Evolutionary conservation across 2,113 vertebrate species (phyloP), one percentile per base, ranked within the genome.

Genomic region (Illadopsis cleaveri): DNA sequence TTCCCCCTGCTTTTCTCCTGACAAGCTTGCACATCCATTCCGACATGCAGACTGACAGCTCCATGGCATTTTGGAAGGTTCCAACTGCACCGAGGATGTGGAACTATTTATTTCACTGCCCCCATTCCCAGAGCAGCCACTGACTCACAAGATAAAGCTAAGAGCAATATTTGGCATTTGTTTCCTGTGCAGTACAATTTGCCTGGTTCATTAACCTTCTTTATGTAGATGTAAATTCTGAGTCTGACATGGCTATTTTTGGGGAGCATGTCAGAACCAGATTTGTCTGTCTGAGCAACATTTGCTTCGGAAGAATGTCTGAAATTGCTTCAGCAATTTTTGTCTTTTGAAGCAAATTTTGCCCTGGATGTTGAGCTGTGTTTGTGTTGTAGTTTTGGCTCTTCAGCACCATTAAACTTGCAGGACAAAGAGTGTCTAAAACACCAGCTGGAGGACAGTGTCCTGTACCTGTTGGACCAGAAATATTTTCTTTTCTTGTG

Each of bases 111-210:
- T 96, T 97, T 92, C 51, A 78, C 65, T 84, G 25, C 33, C 56
- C 81, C 80, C 48, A 3, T 88, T 96, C 54, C 89, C 86, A 54
- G 25, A 93, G 82, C 93, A 96, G 94, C 64, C 86, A 82, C 93
- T 96, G 96, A 96, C 92, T 96, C 94, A 95, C 87, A 72, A 76
- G 88, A 86, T 94, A 94, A 84, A 84, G 92, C 96, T 93, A 33
- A 65, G 78, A 96, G 96, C 95, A 79, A 97, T 82, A 54, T 85
- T 80, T 97, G 96, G 92, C 96, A 97, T 97, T 97, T 97, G 92
- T 56, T 83, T 89, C 79, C 93, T 88, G 73, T 69, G 86, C 92
- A 56, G 86, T 35, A 33, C 64, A 31, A 89, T 96, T 84, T 88
- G 75, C 83, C 94, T 81, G 92, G 84, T 96, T 97, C 94, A 91